These are phyloP conservation scores for Tragelaphus eurycerus DNA, from an alignment of 2,797 vertebrate species.

Conservation along the genomic window DNA sequence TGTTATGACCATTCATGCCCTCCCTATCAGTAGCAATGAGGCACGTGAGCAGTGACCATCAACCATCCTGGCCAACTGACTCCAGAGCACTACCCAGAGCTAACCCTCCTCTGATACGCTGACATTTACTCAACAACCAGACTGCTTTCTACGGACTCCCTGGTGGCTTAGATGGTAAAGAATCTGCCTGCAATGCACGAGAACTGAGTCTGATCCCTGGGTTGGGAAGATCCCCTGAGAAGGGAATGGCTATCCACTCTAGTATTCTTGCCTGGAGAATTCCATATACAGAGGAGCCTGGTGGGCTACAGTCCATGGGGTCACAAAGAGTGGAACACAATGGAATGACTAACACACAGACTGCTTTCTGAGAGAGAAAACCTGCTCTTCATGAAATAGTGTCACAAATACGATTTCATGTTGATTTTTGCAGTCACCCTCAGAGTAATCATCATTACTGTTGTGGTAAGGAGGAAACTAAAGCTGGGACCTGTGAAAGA, in stretches of 20 bases:
- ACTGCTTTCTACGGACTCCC: background rate
- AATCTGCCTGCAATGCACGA: background rate
- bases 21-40: background rate
- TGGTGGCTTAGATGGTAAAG: background rate
- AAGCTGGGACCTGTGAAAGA: background rate
- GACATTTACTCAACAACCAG: background rate
- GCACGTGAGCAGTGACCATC: fast-evolving
- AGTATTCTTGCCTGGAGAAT: background rate
- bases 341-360: background rate
- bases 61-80: background rate
- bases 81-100: background rate
- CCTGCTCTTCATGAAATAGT: background rate
- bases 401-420: background rate
- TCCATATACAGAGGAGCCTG: background rate
- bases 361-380: background rate
- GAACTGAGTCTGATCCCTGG: background rate
- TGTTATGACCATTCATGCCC: too few species aligned
- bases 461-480: background rate
- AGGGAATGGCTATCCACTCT: background rate
- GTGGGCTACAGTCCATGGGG: background rate
- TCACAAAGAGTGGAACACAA: background rate
- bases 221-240: background rate
- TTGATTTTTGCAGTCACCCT: background rate
- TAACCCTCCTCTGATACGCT: background rate
- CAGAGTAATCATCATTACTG: background rate